These are phyloP conservation scores for Xestia sexstrigata DNA, from an alignment of 2,888 invertebrate genomes.

Conservation along the genomic window DNA sequence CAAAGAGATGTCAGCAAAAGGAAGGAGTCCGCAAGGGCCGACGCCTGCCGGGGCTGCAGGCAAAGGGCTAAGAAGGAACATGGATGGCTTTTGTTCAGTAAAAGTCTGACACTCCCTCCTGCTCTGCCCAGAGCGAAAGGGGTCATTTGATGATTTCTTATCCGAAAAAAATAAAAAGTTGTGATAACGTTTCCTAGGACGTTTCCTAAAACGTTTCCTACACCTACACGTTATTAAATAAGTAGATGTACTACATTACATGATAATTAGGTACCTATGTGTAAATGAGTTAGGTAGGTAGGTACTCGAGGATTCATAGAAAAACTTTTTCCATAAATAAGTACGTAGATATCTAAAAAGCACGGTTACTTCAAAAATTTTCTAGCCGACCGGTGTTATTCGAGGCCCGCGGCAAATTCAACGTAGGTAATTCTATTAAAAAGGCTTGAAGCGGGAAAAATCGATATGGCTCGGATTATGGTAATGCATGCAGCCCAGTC, in stretches of 20 bases:
- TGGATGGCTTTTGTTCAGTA: too few relatives aligned
- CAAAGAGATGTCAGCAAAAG: too few relatives aligned
- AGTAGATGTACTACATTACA: not conserved
- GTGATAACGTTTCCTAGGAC: not conserved
- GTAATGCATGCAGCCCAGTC: slow-evolving; percentile 74
- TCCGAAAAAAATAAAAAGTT: too few relatives aligned
- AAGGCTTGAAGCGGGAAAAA: slow-evolving; percentile 62
- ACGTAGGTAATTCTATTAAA: slow-evolving; percentile 62
- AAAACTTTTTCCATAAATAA: not conserved
- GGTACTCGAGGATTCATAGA: not conserved
- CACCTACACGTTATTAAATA: not conserved
- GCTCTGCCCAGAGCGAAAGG: too few relatives aligned
- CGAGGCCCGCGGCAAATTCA: slow-evolving; percentile 41
- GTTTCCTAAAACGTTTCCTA: too few relatives aligned
- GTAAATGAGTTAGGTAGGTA: not conserved
- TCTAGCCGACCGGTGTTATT: slow-evolving; percentile 16
- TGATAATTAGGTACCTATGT: not conserved
- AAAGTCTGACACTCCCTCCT: too few relatives aligned
- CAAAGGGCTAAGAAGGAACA: too few relatives aligned
- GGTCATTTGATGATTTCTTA: too few relatives aligned
- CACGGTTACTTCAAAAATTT: not conserved
- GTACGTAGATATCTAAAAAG: not conserved
- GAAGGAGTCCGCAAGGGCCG: too few relatives aligned
- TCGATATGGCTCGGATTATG: slow-evolving; percentile 74
- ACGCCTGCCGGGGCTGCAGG: too few relatives aligned